Conservation (phyloP, 2,888 invertebrate genomes). For the Cinara cedri region DNA sequence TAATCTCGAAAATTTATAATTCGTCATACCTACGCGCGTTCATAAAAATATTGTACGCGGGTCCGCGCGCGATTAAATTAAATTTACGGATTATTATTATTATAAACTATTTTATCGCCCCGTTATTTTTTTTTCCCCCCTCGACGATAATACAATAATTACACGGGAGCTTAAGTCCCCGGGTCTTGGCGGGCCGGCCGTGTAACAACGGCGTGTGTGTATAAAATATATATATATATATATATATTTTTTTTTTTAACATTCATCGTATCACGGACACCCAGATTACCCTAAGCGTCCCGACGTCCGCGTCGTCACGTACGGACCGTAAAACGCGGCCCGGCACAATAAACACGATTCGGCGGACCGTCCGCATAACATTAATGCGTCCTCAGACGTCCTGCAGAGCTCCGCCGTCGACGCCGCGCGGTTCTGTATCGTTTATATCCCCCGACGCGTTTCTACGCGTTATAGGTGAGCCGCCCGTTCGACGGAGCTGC, state of each 20-base stretch:
- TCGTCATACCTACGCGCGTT: constrained; percentile 35
- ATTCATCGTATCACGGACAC: constrained; percentile 54
- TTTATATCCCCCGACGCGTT: not conserved
- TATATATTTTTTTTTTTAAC: constrained; percentile 26
- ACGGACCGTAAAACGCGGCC: constrained; percentile 51
- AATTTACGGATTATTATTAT: constrained; percentile 1
- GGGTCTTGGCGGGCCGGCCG: constrained; percentile 18
- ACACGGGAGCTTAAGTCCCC: constrained; percentile 37
- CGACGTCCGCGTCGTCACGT: constrained; percentile 45
- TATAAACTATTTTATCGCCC: not conserved
- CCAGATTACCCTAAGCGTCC: constrained; percentile 54
- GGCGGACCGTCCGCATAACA: constrained; percentile 24
- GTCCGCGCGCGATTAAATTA: constrained; percentile 30
- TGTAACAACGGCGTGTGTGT: not conserved
- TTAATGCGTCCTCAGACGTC: constrained; percentile 33
- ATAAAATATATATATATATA: too few species aligned
- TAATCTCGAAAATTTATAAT: constrained; percentile 49
- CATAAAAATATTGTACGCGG: constrained; percentile 5
- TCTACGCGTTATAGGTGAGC: too few species aligned
- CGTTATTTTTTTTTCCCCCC: not conserved
- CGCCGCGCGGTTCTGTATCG: too few species aligned
- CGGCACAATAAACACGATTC: constrained; percentile 54
- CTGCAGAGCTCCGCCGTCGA: too few species aligned
- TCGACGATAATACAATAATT: constrained; percentile 38
- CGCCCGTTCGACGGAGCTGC: too few species aligned